phyloP scores from a whole-genome alignment of 2,888 invertebrate species.

The Ptychoptera contaminata region DNA sequence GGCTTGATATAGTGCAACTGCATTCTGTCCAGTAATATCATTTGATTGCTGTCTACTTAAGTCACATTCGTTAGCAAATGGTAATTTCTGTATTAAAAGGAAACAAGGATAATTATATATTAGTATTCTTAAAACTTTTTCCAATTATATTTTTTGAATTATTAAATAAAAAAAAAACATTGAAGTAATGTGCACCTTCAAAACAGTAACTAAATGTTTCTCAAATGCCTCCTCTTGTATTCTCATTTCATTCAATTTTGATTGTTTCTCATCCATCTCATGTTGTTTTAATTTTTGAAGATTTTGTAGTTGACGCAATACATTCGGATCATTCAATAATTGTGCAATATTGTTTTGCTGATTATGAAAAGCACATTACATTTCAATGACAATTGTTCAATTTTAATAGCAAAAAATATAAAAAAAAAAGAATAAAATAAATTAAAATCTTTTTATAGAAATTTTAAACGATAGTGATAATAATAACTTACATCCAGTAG shows the following conservation, averaged over 20 bases:
- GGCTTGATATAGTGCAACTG: neutral
- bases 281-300: constrained; percentile 40
- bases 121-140: neutral
- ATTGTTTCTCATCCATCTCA: constrained; percentile 49
- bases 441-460: constrained; percentile 6
- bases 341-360: constrained; percentile 26
- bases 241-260: constrained; percentile 51
- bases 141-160: neutral
- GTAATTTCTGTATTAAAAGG: constrained; percentile 34
- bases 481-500: constrained; percentile 15
- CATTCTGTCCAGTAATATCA: constrained; percentile 3
- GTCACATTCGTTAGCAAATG: constrained; percentile 49
- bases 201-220: constrained; percentile 56
- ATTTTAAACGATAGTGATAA: constrained; percentile 1
- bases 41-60: constrained; percentile 23
- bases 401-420: constrained; percentile 3
- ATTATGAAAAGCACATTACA: neutral
- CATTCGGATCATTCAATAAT: constrained; percentile 64
- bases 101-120: neutral
- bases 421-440: constrained; percentile 2
- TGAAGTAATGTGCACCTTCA: constrained; percentile 37
- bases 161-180: neutral
- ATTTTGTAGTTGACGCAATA: constrained; percentile 77
- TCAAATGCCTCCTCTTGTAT: constrained; percentile 62
- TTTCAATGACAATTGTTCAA: neutral